Conservation (phyloP, 2,113 vertebrate species). For the Hypomesus transpacificus region DNA sequence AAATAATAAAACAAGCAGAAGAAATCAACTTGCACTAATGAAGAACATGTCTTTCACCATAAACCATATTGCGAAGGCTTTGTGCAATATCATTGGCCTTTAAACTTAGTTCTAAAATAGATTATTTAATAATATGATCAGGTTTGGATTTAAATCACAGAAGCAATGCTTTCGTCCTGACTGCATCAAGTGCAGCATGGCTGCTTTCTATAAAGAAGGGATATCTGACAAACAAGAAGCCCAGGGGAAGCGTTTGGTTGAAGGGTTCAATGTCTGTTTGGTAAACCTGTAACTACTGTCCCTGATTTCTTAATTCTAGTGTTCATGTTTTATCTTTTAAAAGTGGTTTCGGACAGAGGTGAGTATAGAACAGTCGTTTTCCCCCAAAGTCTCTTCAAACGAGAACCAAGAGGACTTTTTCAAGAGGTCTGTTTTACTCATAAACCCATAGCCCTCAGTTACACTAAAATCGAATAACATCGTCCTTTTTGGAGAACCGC, state of each 20-base stretch:
- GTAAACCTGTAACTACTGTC: conserved; percentile 60
- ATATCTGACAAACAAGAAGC: conserved; percentile 31
- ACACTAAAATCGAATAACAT: conserved; percentile 35
- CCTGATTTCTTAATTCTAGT: conserved; percentile 59
- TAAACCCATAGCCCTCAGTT: conserved; percentile 39
- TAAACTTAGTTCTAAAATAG: conserved; percentile 69
- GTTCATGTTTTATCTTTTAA: conserved; percentile 2
- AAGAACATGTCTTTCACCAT: conserved; percentile 44
- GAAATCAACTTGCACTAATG: conserved; percentile 38
- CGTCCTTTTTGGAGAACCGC: conserved; percentile 17
- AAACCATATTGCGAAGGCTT: conserved; percentile 50
- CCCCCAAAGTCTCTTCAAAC: not conserved
- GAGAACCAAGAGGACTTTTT: not conserved
- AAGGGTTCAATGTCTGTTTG: conserved; percentile 51
- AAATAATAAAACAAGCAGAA: conserved; percentile 47
- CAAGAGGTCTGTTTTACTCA: conserved; percentile 12
- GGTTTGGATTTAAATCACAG: conserved; percentile 47
- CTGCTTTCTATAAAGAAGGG: conserved; percentile 50
- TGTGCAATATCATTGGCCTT: conserved; percentile 56
- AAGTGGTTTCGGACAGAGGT: conserved; percentile 28
- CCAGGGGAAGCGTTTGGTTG: conserved; percentile 38
- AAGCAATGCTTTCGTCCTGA: conserved; percentile 47
- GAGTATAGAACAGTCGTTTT: conserved; percentile 1
- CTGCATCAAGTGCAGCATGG: conserved; percentile 59
- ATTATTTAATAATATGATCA: conserved; percentile 65